A percentile compares a stretch with the other conserved stretches of the same genome.
phyloP scores from a whole-genome alignment of 2,888 invertebrate species.

The Latrodectus elegans region DNA sequence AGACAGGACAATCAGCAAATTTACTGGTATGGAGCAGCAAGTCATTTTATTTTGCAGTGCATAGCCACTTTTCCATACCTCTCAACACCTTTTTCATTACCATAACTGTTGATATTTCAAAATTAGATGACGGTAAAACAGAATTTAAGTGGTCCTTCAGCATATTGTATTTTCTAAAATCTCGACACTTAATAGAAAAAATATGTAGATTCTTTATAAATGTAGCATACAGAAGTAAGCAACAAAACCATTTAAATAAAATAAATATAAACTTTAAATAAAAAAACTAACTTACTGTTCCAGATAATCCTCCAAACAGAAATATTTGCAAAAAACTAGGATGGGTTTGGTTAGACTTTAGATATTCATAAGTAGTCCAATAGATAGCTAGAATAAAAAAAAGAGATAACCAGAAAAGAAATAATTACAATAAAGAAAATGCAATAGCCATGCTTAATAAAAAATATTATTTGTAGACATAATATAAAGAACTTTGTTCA shows the following conservation, averaged over 20 bases:
- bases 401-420: too few species aligned
- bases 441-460: too few species aligned
- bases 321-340: conserved; percentile 74
- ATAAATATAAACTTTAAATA: conserved; percentile 17
- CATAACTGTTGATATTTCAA: not conserved
- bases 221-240: not conserved
- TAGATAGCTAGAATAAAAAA: conserved; percentile 83
- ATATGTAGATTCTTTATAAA: not conserved
- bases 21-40: too few species aligned
- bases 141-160: not conserved
- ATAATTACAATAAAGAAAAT: too few species aligned
- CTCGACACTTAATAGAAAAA: not conserved
- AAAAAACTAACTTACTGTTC: conserved; percentile 80
- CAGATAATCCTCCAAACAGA: conserved; percentile 81
- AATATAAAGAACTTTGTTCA: too few species aligned
- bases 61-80: too few species aligned
- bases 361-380: conserved; percentile 83
- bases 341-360: conserved; percentile 72
- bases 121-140: not conserved
- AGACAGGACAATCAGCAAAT: too few species aligned
- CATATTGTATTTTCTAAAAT: not conserved
- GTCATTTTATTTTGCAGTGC: too few species aligned
- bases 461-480: too few species aligned
- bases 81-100: too few species aligned
- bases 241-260: too few species aligned